These are phyloP conservation scores for Heliconius aoede DNA, from an alignment of 2,888 invertebrate genomes.

Conservation along the genomic window DNA sequence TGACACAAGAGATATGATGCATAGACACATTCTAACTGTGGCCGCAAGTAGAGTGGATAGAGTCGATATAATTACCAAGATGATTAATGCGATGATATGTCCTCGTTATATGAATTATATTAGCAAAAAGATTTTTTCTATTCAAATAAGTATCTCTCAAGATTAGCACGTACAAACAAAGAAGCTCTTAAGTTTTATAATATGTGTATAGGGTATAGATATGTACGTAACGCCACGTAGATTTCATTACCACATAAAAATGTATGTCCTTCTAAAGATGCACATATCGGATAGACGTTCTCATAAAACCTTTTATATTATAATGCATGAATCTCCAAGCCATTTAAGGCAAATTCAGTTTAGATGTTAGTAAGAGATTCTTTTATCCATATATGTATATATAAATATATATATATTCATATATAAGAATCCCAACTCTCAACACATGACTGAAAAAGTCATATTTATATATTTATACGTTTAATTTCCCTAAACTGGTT, in stretches of 20 bases:
- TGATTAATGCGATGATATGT: background rate
- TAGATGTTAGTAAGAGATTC: slow-evolving; percentile 41
- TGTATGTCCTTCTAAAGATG: slow-evolving; percentile 48
- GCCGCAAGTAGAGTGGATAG: too few relatives aligned
- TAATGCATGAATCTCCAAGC: slow-evolving; percentile 40
- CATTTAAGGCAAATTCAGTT: slow-evolving; percentile 44
- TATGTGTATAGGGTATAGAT: background rate
- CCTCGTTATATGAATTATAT: background rate
- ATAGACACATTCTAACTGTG: too few relatives aligned
- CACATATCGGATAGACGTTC: slow-evolving; percentile 46
- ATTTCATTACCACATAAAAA: slow-evolving; percentile 46
- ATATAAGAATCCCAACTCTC: too few relatives aligned
- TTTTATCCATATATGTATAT: slow-evolving; percentile 2
- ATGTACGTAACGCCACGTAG: slow-evolving; percentile 21
- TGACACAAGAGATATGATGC: too few relatives aligned
- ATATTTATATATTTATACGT: too few relatives aligned
- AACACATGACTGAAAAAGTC: too few relatives aligned
- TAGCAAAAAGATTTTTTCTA: slow-evolving; percentile 36
- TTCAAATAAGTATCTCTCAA: background rate
- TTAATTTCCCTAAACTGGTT: too few relatives aligned
- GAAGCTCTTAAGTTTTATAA: slow-evolving; percentile 4
- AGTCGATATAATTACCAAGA: too few relatives aligned
- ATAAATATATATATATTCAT: too few relatives aligned
- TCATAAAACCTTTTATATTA: slow-evolving; percentile 47
- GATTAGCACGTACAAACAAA: background rate